A percentile compares a stretch with the other conserved stretches of the same genome.
Evolutionary conservation across 2,888 invertebrate genomes (phyloP).

Genomic region (Odontocolon sp.): DNA sequence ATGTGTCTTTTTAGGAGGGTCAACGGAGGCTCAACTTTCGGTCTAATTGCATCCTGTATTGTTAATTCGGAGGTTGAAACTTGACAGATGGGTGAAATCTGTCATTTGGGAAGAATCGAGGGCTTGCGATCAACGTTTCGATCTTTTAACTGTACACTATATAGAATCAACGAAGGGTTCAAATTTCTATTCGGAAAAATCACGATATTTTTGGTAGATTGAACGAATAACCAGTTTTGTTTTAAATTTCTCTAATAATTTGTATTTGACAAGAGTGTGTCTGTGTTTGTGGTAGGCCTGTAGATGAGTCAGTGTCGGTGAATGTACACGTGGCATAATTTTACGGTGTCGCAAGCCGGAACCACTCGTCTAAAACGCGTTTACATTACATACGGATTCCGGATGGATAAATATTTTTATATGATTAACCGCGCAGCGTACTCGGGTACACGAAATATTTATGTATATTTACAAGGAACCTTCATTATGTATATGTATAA

Average conservation of each 20-base stretch:
- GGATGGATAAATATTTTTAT: slow-evolving; percentile 64
- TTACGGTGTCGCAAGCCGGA: slow-evolving; percentile 65
- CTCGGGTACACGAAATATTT: slow-evolving; percentile 55
- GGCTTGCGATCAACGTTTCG: no score
- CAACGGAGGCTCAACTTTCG: no score
- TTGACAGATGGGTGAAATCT: no score
- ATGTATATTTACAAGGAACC: slow-evolving; percentile 70
- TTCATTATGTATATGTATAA: slow-evolving; percentile 64
- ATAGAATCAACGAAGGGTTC: no score
- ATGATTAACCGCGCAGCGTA: slow-evolving; percentile 53
- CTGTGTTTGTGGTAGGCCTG: slow-evolving; percentile 37
- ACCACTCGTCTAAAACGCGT: slow-evolving; percentile 67
- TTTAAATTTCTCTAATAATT: slow-evolving; percentile 65
- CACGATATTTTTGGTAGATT: background rate
- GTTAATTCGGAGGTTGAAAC: no score
- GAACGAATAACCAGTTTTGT: slow-evolving; percentile 30
- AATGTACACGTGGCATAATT: slow-evolving; percentile 76
- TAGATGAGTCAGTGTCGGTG: slow-evolving; percentile 66
- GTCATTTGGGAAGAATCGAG: no score
- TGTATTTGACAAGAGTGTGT: slow-evolving; percentile 72
- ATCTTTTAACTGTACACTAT: no score
- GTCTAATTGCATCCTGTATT: no score
- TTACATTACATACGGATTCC: slow-evolving; percentile 62
- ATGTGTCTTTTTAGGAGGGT: no score
- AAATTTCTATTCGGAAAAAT: no score